Percentiles rank a stretch among this genome's conserved stretches.
phyloP scores from a whole-genome alignment of 2,113 vertebrate genomes.

The Emberiza fucata region DNA sequence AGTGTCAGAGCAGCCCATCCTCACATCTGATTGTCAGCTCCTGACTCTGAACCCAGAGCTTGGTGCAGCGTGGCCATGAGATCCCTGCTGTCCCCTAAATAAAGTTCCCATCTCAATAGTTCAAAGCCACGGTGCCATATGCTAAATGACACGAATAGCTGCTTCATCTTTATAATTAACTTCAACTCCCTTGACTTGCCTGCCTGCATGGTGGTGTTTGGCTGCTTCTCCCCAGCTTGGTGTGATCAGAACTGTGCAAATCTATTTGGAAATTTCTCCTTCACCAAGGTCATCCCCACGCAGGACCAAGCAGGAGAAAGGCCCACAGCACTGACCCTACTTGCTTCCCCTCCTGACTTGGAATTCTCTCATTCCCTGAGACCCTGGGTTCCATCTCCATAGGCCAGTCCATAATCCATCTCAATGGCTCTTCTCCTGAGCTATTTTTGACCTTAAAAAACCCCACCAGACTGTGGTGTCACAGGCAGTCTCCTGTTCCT shows the following conservation, averaged over 20 bases:
- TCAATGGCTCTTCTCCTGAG: slow-evolving; percentile 56
- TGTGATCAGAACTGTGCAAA: background rate
- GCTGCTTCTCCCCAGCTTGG: background rate
- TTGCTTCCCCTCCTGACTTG: background rate
- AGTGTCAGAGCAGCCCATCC: background rate
- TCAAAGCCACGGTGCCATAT: background rate
- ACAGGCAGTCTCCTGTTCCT: slow-evolving; percentile 1
- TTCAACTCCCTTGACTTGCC: background rate
- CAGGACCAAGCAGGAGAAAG: background rate
- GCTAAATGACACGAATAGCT: background rate
- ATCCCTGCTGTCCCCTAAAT: background rate
- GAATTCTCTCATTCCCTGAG: background rate
- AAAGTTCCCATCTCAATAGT: background rate
- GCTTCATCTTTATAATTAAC: background rate
- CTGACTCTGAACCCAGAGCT: background rate
- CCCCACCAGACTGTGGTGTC: slow-evolving; percentile 12
- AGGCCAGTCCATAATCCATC: slow-evolving; percentile 52
- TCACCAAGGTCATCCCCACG: background rate
- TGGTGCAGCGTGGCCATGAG: fast-evolving
- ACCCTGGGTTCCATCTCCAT: background rate
- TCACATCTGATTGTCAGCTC: background rate
- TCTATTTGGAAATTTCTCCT: background rate
- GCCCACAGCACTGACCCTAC: background rate
- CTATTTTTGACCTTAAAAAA: slow-evolving; percentile 66
- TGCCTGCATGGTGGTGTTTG: background rate